phyloP scores from a whole-genome alignment of 2,113 vertebrate species.

The Pipra filicauda region DNA sequence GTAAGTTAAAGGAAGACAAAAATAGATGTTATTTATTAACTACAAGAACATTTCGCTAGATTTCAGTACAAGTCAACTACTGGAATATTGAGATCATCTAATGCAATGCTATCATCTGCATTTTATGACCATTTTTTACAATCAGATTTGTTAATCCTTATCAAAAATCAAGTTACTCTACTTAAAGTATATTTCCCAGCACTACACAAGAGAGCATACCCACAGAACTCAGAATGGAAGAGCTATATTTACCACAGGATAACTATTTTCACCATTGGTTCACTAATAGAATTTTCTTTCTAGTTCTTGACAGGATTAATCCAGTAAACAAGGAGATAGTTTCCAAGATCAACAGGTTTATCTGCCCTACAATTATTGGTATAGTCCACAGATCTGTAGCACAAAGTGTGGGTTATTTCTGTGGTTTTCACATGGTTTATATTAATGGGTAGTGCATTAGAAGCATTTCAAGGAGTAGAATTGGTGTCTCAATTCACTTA shows the following conservation, averaged over 20 bases:
- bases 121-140: background rate
- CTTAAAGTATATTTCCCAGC: background rate
- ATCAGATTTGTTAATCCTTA: background rate
- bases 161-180: background rate
- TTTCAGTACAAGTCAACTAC: background rate
- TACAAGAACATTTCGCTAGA: background rate
- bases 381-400: fast-evolving
- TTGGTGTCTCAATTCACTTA: background rate
- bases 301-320: background rate
- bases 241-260: background rate
- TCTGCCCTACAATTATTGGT: background rate
- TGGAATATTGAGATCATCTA: background rate
- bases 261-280: background rate
- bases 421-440: background rate
- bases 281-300: background rate
- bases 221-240: background rate
- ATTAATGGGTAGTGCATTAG: background rate
- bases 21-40: background rate
- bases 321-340: background rate
- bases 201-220: background rate
- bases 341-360: background rate
- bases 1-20: background rate
- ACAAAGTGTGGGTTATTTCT: background rate
- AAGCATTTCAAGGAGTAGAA: background rate
- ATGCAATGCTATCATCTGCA: background rate